Base-by-base conservation (phyloP, 1,140 invertebrate species). In the Drosophila nigrodunni region DNA sequence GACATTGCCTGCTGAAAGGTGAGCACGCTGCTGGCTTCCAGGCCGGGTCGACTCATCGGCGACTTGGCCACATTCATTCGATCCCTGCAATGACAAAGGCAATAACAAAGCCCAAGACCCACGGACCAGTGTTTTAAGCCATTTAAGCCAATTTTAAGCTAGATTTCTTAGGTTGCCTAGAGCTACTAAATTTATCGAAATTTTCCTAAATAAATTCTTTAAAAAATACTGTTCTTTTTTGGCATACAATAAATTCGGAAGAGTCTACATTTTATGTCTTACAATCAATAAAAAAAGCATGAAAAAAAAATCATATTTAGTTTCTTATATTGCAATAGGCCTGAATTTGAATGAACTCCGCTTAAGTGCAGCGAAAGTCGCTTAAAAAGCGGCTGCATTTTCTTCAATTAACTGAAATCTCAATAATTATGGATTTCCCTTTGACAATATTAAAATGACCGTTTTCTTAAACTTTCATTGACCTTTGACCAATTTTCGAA, bases 1-100 rank as follows among this genome's bases (percentile, higher is more conserved):
- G 83, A 89, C 71, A 92, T 92, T 10, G 78, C 91, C 44, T 92
- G 91, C 35, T 92, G 91, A 44, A 92, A 91, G 18, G 91, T 92
- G 7, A 92, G 61, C 7, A 91, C 89, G 13, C 91, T 78, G 39
- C 87, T 71, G 8, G 37, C 68, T 39, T 67, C 79, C 18, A 25
- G 35, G 2, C 34, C 61, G 11, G 77, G 79, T 10, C 76, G 81
- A 5, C 65, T 67, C 8, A 88, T 58, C 11, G 83, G 83, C 7
- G 83, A 88, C 62, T 88, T 88, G 18, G 74, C 74, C 46, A 80
- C 11, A 6, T 74, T 55, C 57, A 82, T 77, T 43, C 89, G 82
- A n/a, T 92, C 91, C 46, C 91, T 92, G 74, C 0, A 78, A 85
- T 7, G 10, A 79, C 10, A 44, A 6, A 64, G 68, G 41, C 37